Evolutionary conservation across 2,888 invertebrate species (phyloP).

Genomic region (Lasiommata megera): DNA sequence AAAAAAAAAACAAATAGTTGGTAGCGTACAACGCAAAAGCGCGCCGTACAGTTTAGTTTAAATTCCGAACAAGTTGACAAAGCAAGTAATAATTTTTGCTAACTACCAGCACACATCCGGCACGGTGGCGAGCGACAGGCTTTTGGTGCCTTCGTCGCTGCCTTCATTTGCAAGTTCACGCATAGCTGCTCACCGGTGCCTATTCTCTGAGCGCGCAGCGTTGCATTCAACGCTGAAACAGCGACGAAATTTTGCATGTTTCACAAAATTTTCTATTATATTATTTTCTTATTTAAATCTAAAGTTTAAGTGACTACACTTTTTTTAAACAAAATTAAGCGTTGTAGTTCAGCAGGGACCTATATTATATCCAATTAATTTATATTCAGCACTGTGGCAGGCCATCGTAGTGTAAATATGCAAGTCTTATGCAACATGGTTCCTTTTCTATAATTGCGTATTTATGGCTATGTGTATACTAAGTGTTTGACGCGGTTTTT

Average conservation of each 20-base stretch:
- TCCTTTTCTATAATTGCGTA: no score
- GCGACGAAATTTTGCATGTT: background rate
- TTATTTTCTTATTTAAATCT: no score
- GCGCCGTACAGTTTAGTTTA: slow-evolving; percentile 3
- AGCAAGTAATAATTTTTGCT: slow-evolving; percentile 27
- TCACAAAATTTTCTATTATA: no score
- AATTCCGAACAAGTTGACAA: slow-evolving; percentile 12
- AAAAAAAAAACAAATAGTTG: background rate
- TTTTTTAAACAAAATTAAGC: no score
- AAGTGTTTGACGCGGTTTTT: no score
- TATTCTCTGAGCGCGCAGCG: background rate
- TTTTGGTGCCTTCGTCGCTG: slow-evolving; percentile 34
- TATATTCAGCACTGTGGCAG: no score
- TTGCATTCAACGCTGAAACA: background rate
- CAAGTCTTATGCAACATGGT: no score
- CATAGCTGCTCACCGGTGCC: slow-evolving; percentile 30
- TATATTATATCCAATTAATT: no score
- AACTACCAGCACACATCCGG: slow-evolving; percentile 24
- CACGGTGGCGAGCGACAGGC: slow-evolving; percentile 38
- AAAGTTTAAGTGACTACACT: no score
- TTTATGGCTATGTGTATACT: no score
- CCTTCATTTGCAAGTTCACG: slow-evolving; percentile 45
- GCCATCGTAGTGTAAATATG: no score
- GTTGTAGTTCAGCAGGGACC: no score
- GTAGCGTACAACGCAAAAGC: background rate